Conservation (phyloP, 2,797 vertebrate species). For the Pipistrellus kuhlii region DNA sequence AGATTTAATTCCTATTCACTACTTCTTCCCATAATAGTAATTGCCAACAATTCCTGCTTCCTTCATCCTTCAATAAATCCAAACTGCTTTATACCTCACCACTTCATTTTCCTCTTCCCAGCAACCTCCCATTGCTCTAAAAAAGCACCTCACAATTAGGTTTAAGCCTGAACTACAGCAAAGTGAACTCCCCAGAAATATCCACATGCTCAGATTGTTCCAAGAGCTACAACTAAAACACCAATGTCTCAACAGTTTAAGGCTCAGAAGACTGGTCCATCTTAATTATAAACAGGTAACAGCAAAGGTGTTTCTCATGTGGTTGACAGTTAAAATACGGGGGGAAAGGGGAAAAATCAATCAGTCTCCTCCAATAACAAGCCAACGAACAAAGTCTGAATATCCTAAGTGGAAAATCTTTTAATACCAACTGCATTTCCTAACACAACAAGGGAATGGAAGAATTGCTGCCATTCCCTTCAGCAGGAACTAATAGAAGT, state of each 20-base stretch:
- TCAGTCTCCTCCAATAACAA: background rate
- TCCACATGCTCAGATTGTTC: background rate
- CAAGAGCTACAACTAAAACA: constrained; percentile 27
- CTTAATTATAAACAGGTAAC: background rate
- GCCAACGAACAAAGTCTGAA: background rate
- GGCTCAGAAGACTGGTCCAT: background rate
- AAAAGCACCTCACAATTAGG: constrained; percentile 20
- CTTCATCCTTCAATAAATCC: background rate
- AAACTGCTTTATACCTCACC: background rate
- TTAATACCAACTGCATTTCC: background rate
- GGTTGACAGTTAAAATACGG: background rate
- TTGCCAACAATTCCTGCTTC: background rate
- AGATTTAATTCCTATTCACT: background rate
- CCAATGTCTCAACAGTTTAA: constrained; percentile 48
- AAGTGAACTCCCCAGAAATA: constrained; percentile 31
- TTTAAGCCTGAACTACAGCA: background rate
- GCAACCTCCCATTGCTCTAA: background rate
- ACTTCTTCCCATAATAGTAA: background rate
- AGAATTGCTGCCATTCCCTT: background rate
- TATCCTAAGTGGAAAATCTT: background rate
- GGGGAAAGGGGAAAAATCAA: background rate
- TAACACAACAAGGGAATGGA: background rate
- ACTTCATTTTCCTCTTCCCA: constrained; percentile 42
- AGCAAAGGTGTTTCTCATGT: background rate
- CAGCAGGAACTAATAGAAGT: background rate